These are phyloP conservation scores for Notoglanidium macrostoma DNA, from an alignment of 2,797 vertebrate genomes.

Conservation along the genomic window DNA sequence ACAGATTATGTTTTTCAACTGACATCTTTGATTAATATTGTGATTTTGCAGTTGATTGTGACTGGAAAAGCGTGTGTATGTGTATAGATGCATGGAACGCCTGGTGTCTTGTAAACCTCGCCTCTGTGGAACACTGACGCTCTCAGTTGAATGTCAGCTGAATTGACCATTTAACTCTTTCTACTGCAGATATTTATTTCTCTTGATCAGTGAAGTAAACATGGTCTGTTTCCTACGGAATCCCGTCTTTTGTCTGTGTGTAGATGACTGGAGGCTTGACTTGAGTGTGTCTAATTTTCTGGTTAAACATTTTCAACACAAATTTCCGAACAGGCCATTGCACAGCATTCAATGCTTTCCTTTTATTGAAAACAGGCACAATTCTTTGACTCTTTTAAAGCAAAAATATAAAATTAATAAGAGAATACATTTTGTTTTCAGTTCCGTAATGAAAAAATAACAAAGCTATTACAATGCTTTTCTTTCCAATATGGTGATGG, in stretches of 20 bases:
- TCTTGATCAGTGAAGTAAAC: conserved; percentile 82
- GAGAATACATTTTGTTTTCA: conserved; percentile 78
- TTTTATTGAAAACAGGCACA: conserved; percentile 77
- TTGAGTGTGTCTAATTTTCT: not conserved
- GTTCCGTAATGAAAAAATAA: conserved; percentile 77
- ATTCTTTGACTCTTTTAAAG: conserved; percentile 76
- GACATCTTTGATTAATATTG: conserved; percentile 78
- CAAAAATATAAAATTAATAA: conserved; percentile 80
- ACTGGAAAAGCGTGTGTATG: conserved; percentile 58
- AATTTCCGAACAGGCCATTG: not conserved
- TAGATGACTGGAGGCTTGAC: not conserved
- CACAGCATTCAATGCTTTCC: conserved; percentile 68
- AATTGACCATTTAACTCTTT: conserved; percentile 75
- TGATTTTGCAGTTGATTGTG: conserved; percentile 53
- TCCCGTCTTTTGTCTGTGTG: conserved; percentile 45
- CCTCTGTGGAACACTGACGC: conserved; percentile 74
- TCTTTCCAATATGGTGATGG: conserved; percentile 77
- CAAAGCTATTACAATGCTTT: conserved; percentile 77
- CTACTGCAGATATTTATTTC: conserved; percentile 87
- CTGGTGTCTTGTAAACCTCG: conserved; percentile 74
- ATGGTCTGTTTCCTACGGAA: conserved; percentile 79
- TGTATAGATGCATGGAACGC: conserved; percentile 71
- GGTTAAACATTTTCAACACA: not conserved
- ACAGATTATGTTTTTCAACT: conserved; percentile 86
- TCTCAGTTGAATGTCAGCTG: conserved; percentile 46